Evolutionary conservation across 1,140 invertebrate genomes (phyloP), one percentile per base, ranked within the genome.

Genomic region (Drosophila santomea): DNA sequence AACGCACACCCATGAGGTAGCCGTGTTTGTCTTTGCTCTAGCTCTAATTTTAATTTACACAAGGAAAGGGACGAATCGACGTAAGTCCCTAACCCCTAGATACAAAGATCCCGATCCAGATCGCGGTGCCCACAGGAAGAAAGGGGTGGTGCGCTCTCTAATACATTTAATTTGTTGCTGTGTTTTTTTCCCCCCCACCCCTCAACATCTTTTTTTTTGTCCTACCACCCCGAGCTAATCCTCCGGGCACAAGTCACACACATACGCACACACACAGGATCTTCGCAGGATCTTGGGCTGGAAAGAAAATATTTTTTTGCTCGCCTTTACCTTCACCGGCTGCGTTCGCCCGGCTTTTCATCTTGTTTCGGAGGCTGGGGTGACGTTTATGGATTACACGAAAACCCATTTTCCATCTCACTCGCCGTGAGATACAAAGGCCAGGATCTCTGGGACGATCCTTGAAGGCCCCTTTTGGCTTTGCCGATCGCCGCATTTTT

Each of bases 371-470:
- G 51, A 20, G 69, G 39, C 64, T 67, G 74, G 89, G 78, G 71
- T 91, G 83, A 89, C 89, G 89, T 91, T 91, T 91, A 91, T 91
- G 75, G 89, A 91, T 91, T 91, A 91, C 89, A 91, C 47, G 84
- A 85, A 84, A 85, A 79, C 69, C 77, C 80, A 81, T 82, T 88
- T 82, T 54, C 60, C 8, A 7, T 35, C 47, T 50, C 28, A n/a
- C 54, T 45, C 56, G 36, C 28, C 14, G n/a, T 8, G 48, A 15
- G n/a, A 67, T 50, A 76, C 73, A 85, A 84, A 45, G 61, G 57
- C 57, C 48, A 54, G 55, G 41, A 77, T 60, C 25, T 43, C 25
- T 39, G 47, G 73, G 63, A 85, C 48, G 77, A 64, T 55, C 60
- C 41, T 15, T 56, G 56, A 52, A 50, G 52, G 66, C 39, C 54